Conservation (phyloP, 2,888 invertebrate species). For the Ariolimax columbianus region DNA sequence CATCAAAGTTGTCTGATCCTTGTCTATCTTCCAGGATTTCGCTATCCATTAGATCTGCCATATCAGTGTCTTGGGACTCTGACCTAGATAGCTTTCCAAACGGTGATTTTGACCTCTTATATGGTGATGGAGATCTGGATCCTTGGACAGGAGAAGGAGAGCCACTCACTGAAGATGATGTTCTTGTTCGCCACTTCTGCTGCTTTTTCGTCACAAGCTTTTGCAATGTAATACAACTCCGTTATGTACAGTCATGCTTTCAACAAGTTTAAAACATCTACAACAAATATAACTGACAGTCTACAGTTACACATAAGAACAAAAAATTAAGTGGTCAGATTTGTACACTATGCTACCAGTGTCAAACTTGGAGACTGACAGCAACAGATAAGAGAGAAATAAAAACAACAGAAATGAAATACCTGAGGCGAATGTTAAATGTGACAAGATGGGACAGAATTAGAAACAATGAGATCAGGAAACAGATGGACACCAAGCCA, state of each 20-base stretch:
- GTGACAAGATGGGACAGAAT: too few relatives aligned
- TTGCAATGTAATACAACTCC: not conserved
- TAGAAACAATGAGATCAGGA: too few relatives aligned
- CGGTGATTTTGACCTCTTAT: slow-evolving; percentile 60
- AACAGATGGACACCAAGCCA: too few relatives aligned
- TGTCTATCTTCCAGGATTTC: slow-evolving; percentile 61
- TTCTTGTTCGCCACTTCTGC: slow-evolving; percentile 44
- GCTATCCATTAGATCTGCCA: slow-evolving; percentile 65
- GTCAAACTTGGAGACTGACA: too few relatives aligned
- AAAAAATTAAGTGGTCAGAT: too few relatives aligned
- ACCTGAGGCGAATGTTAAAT: too few relatives aligned
- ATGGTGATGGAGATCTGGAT: slow-evolving; percentile 60
- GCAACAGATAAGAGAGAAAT: too few relatives aligned
- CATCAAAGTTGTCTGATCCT: slow-evolving; percentile 50
- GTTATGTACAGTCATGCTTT: not conserved
- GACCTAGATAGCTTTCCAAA: slow-evolving; percentile 56
- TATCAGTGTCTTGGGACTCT: slow-evolving; percentile 66
- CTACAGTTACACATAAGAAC: too few relatives aligned
- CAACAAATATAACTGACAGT: not conserved
- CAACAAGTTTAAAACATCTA: not conserved
- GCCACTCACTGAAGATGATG: slow-evolving; percentile 27
- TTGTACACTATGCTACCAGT: too few relatives aligned
- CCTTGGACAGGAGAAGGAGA: slow-evolving; percentile 47
- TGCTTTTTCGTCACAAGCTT: slow-evolving; percentile 46
- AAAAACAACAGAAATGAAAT: too few relatives aligned